Percentiles rank a stretch among this genome's conserved stretches.
These are phyloP conservation scores for Salvator merianae DNA, from an alignment of 2,113 vertebrate genomes.

Conservation along the genomic window DNA sequence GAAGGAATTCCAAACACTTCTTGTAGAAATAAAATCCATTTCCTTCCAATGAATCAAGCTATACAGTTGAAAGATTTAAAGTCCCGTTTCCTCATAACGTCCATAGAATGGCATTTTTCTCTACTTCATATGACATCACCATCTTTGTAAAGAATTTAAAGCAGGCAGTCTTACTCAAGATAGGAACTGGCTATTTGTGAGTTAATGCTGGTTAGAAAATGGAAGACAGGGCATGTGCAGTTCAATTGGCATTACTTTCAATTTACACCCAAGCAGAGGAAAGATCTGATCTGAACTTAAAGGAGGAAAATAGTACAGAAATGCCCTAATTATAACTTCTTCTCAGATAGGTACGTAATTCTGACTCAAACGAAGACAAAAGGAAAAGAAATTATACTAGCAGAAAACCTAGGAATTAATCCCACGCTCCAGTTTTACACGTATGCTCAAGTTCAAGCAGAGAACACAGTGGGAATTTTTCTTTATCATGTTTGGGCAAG, in stretches of 20 bases:
- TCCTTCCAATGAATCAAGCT: not conserved
- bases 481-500: constrained; percentile 13
- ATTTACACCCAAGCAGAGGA: not conserved
- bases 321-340: not conserved
- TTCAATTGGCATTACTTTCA: no score
- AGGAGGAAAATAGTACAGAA: not conserved
- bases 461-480: constrained; percentile 13
- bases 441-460: not conserved
- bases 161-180: not conserved
- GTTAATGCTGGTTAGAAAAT: not conserved
- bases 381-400: not conserved
- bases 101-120: not conserved
- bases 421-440: rapidly evolving
- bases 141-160: not conserved
- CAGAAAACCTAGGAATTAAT: not conserved
- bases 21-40: not conserved
- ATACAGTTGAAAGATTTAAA: not conserved
- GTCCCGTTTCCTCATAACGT: not conserved
- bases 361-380: not conserved
- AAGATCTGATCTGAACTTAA: not conserved
- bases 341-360: not conserved
- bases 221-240: not conserved
- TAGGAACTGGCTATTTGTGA: not conserved
- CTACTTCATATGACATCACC: not conserved
- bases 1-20: not conserved